A percentile compares a stretch with the other conserved stretches of the same genome.
Evolutionary conservation across 2,113 vertebrate genomes (phyloP).

Genomic region (Excalfactoria chinensis): DNA sequence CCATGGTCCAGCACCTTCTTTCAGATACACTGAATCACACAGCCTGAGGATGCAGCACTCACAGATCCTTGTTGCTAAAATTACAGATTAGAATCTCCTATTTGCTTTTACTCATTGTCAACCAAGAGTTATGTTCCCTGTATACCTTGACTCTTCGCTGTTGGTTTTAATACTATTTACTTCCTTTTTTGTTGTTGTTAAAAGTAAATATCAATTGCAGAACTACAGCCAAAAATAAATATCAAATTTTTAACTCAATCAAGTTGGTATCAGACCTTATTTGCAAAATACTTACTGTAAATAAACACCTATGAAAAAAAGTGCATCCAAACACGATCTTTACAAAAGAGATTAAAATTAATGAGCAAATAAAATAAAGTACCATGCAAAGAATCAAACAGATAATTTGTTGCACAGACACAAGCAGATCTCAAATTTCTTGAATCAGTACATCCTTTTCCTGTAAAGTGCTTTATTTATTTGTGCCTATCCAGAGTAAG

Average conservation of each 20-base stretch:
- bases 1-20: not conserved
- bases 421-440: not conserved
- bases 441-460: not conserved
- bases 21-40: not conserved
- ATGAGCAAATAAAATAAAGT: not conserved
- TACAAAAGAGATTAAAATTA: not conserved
- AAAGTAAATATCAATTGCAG: not conserved
- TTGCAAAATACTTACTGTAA: not conserved
- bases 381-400: not conserved
- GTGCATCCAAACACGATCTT: not conserved
- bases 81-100: not conserved
- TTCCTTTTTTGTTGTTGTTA: not conserved
- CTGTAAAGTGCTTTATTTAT: not conserved
- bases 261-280: not conserved
- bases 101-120: not conserved
- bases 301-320: not conserved
- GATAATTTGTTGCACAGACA: not conserved
- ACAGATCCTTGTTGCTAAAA: not conserved
- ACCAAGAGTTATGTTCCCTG: not conserved
- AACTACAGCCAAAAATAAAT: not conserved
- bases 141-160: not conserved
- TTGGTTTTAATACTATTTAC: not conserved
- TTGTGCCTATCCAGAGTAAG: not conserved
- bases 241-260: not conserved
- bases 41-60: not conserved